phyloP scores from a whole-genome alignment of 2,888 invertebrate genomes.

The Apeira syringaria region DNA sequence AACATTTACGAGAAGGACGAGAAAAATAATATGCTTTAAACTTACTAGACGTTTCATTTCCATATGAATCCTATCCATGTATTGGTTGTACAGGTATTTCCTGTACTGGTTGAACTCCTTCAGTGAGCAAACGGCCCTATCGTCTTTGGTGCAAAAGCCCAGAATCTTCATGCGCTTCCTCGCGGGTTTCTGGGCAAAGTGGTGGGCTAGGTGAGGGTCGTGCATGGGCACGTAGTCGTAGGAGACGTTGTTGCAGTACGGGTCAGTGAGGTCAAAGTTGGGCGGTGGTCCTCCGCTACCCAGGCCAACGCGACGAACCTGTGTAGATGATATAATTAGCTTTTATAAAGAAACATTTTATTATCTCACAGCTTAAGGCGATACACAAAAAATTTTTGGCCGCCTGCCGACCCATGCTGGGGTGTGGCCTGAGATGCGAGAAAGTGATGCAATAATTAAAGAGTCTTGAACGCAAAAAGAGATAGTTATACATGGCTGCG shows the following conservation, averaged over 20 bases:
- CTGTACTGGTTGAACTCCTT: constrained; percentile 87
- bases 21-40: no score
- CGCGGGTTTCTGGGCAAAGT: constrained; percentile 69
- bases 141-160: constrained; percentile 83
- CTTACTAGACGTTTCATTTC: constrained; percentile 63
- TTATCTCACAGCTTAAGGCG: no score
- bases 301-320: constrained; percentile 69
- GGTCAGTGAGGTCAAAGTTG: constrained; percentile 71
- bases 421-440: no score
- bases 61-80: constrained; percentile 79
- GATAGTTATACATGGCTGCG: no score
- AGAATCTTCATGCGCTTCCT: constrained; percentile 71
- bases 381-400: no score
- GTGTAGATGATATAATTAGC: no score
- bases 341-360: no score
- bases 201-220: constrained; percentile 81
- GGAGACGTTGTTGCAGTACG: constrained; percentile 71
- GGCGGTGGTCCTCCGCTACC: constrained; percentile 54
- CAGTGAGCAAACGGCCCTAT: constrained; percentile 85
- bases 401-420: no score
- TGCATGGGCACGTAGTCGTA: constrained; percentile 84
- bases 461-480: no score
- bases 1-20: no score
- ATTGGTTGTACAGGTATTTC: constrained; percentile 81
- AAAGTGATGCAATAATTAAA: no score